phyloP scores from a whole-genome alignment of 2,113 vertebrate species.

The Microtus richardsoni region DNA sequence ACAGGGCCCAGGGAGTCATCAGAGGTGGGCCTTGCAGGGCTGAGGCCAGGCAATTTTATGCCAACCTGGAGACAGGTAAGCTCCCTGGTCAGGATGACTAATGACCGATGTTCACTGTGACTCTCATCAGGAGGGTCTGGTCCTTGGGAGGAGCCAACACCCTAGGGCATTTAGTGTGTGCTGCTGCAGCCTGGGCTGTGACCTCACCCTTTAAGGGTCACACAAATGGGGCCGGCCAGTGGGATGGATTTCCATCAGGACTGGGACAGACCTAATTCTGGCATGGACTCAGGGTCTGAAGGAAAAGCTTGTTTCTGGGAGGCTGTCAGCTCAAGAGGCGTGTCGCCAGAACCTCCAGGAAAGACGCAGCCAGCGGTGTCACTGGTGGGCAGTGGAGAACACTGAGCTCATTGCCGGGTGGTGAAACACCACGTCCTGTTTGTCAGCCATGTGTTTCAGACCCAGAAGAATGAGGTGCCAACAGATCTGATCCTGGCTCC shows the following conservation, averaged over 20 bases:
- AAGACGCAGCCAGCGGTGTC: constrained; percentile 83
- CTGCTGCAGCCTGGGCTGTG: not conserved
- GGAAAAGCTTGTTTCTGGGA: constrained; percentile 40
- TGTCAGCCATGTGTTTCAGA: not conserved
- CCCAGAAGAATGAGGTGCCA: not conserved
- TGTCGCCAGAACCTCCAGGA: constrained; percentile 90
- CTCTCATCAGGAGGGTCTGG: not conserved
- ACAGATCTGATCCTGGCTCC: not conserved
- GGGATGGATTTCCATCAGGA: not conserved
- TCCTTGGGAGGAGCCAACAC: rapidly evolving
- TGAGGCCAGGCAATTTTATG: not conserved
- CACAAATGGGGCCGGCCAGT: not conserved
- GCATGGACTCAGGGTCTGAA: not conserved
- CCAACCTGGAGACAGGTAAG: constrained; percentile 79
- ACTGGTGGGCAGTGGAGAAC: not conserved
- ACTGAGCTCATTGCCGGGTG: not conserved
- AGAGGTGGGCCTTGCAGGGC: rapidly evolving
- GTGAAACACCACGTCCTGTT: constrained; percentile 26
- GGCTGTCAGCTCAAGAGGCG: constrained; percentile 86
- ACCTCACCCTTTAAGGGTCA: not conserved
- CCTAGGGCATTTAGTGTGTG: not conserved
- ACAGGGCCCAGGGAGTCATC: rapidly evolving
- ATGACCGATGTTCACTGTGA: not conserved
- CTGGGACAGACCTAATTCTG: not conserved
- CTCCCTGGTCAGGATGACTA: constrained; percentile 85